Percentiles rank a stretch among this genome's conserved stretches.
These are phyloP conservation scores for Syngnathus typhle DNA, from an alignment of 2,113 vertebrate genomes.

Conservation along the genomic window DNA sequence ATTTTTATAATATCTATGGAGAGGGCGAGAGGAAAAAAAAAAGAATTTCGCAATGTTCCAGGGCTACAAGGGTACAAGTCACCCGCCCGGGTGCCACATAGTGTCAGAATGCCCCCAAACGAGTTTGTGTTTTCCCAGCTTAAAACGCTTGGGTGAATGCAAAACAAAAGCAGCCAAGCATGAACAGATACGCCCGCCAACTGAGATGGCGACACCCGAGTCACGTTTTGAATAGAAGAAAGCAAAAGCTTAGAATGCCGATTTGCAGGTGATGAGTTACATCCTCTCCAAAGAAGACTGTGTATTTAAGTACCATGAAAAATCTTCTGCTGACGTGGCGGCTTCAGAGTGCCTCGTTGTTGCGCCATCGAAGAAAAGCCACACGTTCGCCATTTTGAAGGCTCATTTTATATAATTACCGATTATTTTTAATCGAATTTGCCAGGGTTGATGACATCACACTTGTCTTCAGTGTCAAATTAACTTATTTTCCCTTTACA, in stretches of 20 bases:
- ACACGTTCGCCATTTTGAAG: no score
- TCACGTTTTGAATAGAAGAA: neutral
- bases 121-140: neutral
- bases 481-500: neutral
- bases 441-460: neutral
- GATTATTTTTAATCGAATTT: neutral
- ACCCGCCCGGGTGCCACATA: neutral
- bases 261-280: neutral
- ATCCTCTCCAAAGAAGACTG: neutral
- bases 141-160: neutral
- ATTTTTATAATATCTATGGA: constrained; percentile 63
- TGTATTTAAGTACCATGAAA: neutral
- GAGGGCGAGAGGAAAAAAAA: constrained; percentile 16
- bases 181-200: neutral
- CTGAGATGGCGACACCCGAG: neutral
- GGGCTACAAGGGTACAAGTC: neutral
- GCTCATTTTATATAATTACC: no score
- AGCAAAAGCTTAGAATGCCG: neutral
- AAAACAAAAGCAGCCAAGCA: neutral
- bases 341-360: no score
- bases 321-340: no score
- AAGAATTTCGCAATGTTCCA: constrained; percentile 7
- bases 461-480: neutral
- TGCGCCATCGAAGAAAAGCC: no score
- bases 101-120: constrained; percentile 1